These are phyloP conservation scores for Brachionus asplanchnoidis DNA, from an alignment of 1,140 invertebrate genomes.

Conservation along the genomic window DNA sequence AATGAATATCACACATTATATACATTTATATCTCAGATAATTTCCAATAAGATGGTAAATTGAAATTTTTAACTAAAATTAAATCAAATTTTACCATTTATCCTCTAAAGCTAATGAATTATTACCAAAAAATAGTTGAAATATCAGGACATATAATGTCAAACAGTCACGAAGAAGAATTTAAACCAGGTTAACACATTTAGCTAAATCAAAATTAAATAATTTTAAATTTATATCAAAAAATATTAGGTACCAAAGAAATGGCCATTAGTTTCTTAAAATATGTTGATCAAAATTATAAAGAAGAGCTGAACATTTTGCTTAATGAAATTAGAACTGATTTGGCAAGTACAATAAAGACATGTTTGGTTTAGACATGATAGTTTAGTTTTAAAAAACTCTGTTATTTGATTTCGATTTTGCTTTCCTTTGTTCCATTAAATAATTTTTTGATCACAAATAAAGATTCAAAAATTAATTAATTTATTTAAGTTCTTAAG, in stretches of 20 bases:
- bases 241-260: background rate
- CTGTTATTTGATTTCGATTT: background rate
- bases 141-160: slow-evolving; percentile 30
- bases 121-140: slow-evolving; percentile 40
- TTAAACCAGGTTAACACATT: background rate
- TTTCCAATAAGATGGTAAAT: slow-evolving; percentile 4
- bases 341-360: background rate
- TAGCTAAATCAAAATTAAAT: background rate
- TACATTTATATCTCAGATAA: slow-evolving; percentile 13
- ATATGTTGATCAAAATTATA: slow-evolving; percentile 36
- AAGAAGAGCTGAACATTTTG: slow-evolving; percentile 29
- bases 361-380: background rate
- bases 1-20: slow-evolving; percentile 27
- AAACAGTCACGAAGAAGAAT: slow-evolving; percentile 23
- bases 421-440: background rate
- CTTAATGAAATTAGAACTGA: slow-evolving; percentile 30
- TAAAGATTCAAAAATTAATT: no score
- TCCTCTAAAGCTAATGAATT: background rate
- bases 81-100: background rate
- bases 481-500: background rate
- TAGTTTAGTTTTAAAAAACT: background rate
- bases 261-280: slow-evolving; percentile 33
- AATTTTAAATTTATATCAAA: background rate
- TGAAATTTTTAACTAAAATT: background rate
- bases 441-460: background rate